These are phyloP conservation scores for Drosophila greeni DNA, from an alignment of 2,888 invertebrate genomes.

Conservation along the genomic window DNA sequence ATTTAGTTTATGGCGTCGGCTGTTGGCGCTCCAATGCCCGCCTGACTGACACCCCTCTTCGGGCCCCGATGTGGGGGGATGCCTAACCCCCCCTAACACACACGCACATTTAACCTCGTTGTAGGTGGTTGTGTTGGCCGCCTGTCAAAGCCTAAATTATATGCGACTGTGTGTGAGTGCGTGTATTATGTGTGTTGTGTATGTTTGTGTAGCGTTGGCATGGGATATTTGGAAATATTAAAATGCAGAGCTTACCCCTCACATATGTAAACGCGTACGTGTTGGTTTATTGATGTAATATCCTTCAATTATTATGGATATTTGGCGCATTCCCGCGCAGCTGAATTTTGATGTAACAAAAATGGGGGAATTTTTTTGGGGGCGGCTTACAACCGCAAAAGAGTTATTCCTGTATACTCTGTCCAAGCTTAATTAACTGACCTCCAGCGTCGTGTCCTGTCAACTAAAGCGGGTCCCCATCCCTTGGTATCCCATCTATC, in stretches of 20 bases:
- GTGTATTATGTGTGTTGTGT: neutral
- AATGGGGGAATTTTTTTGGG: neutral
- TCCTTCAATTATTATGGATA: slow-evolving; percentile 77
- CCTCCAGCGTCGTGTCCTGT: slow-evolving; percentile 47
- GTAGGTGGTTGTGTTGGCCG: slow-evolving; percentile 50
- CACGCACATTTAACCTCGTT: slow-evolving; percentile 41
- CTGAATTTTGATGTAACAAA: slow-evolving; percentile 54
- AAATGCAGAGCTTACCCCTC: slow-evolving; percentile 66
- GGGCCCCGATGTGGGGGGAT: neutral
- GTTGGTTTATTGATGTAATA: slow-evolving; percentile 76
- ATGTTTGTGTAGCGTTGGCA: slow-evolving; percentile 17
- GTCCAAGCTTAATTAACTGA: slow-evolving; percentile 68
- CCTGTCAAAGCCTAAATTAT: slow-evolving; percentile 76
- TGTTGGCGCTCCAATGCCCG: slow-evolving; percentile 57
- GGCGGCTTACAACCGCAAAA: slow-evolving; percentile 37
- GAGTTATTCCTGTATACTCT: slow-evolving; percentile 47
- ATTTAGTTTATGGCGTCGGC: slow-evolving; percentile 75
- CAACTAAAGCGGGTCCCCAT: slow-evolving; percentile 31
- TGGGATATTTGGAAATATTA: slow-evolving; percentile 72
- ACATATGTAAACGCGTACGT: slow-evolving; percentile 18
- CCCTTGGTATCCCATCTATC: neutral
- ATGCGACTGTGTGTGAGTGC: slow-evolving; percentile 62
- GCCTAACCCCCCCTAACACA: slow-evolving; percentile 2
- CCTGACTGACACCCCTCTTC: slow-evolving; percentile 60
- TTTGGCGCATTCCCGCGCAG: slow-evolving; percentile 69